These are phyloP conservation scores for Paratrypauchen microcephalus DNA, from an alignment of 2,797 vertebrate species.

Conservation along the genomic window DNA sequence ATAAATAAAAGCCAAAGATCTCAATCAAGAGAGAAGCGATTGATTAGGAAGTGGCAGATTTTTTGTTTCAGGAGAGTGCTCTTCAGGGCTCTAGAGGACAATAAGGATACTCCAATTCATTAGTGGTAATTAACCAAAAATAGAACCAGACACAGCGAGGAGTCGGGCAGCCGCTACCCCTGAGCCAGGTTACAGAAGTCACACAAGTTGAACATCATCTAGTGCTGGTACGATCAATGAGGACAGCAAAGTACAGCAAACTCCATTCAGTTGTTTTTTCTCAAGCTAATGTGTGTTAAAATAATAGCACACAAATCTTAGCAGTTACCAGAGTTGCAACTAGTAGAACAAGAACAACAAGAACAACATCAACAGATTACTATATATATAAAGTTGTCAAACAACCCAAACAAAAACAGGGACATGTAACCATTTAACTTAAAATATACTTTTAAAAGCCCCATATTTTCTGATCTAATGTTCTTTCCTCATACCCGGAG, in stretches of 20 bases:
- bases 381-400: too few relatives aligned
- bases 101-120: conserved; percentile 76
- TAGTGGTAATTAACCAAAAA: conserved; percentile 71
- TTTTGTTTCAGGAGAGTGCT: conserved; percentile 52
- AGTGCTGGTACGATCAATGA: conserved; percentile 39
- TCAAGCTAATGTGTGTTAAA: not conserved
- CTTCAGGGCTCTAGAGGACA: conserved; percentile 68
- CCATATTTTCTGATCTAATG: too few relatives aligned
- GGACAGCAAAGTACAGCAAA: conserved; percentile 10
- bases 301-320: not conserved
- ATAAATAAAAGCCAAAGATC: conserved; percentile 52
- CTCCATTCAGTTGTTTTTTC: conserved; percentile 50
- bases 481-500: too few relatives aligned
- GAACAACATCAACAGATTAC: too few relatives aligned
- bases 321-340: too few relatives aligned
- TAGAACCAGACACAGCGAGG: conserved; percentile 51
- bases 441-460: too few relatives aligned
- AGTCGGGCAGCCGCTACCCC: conserved; percentile 25
- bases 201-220: conserved; percentile 33
- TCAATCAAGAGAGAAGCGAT: conserved; percentile 67
- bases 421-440: too few relatives aligned
- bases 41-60: conserved; percentile 56
- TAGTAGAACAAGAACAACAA: too few relatives aligned
- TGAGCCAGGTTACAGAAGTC: conserved; percentile 30
- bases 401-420: too few relatives aligned